Evolutionary conservation across 2,888 invertebrate species (phyloP).

Genomic region (Zaprionus obscuricornis): DNA sequence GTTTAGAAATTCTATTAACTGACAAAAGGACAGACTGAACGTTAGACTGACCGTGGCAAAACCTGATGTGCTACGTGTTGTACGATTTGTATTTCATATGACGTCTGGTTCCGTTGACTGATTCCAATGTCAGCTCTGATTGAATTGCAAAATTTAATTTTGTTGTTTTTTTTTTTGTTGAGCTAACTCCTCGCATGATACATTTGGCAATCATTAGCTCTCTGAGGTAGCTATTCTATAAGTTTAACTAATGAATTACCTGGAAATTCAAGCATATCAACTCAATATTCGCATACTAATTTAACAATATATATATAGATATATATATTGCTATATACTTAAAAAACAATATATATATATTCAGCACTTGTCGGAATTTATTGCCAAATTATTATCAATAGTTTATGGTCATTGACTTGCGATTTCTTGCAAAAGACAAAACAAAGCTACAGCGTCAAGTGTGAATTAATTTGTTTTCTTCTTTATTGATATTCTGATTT

Average conservation of each 20-base stretch:
- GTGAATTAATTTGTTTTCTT: too few relatives aligned
- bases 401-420: slow-evolving; percentile 16
- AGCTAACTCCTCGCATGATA: slow-evolving; percentile 44
- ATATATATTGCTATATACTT: too few relatives aligned
- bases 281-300: slow-evolving; percentile 41
- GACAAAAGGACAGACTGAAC: slow-evolving; percentile 36
- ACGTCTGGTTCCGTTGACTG: slow-evolving; percentile 73
- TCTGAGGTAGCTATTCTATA: slow-evolving; percentile 24
- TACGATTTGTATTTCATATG: slow-evolving; percentile 77
- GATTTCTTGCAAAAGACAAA: slow-evolving; percentile 13
- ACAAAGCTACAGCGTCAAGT: slow-evolving; percentile 6
- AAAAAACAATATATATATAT: background rate
- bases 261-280: slow-evolving; percentile 5
- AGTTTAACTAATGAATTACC: slow-evolving; percentile 27
- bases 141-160: slow-evolving; percentile 71
- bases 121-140: slow-evolving; percentile 58
- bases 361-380: slow-evolving; percentile 28
- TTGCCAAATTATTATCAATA: slow-evolving; percentile 26
- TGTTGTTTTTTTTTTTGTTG: too few relatives aligned
- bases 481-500: too few relatives aligned
- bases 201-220: slow-evolving; percentile 50
- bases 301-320: slow-evolving; percentile 3
- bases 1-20: slow-evolving; percentile 70
- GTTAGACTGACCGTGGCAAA: slow-evolving; percentile 39
- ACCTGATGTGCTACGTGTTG: slow-evolving; percentile 70